These are phyloP conservation scores for Petromus typicus DNA, from an alignment of 2,113 vertebrate genomes.

Conservation along the genomic window DNA sequence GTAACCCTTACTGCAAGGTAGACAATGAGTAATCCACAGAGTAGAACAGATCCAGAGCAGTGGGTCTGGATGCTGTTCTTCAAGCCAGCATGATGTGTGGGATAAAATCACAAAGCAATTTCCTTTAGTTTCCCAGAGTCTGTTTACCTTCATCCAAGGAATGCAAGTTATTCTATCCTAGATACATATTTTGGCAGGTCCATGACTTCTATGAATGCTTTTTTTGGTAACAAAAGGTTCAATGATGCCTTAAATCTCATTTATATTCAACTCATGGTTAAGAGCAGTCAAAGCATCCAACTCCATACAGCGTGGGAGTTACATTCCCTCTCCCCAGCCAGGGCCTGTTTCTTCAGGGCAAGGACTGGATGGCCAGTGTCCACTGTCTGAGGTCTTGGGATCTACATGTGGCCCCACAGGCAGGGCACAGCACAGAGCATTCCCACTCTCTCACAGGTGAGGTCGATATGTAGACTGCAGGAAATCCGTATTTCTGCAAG, in stretches of 20 bases:
- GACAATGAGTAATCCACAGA: background rate
- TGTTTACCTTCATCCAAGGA: background rate
- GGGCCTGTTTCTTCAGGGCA: background rate
- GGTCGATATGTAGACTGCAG: background rate
- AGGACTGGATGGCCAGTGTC: background rate
- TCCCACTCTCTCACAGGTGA: background rate
- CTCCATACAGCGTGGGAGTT: background rate
- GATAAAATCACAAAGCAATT: background rate
- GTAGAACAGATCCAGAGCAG: background rate
- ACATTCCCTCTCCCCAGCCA: background rate
- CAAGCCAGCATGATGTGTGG: background rate
- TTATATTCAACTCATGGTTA: background rate
- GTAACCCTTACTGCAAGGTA: rapidly evolving
- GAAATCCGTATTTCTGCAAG: background rate
- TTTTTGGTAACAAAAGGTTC: background rate
- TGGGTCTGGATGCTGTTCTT: background rate
- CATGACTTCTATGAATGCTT: background rate
- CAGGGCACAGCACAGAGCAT: background rate
- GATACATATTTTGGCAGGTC: background rate
- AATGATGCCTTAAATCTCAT: background rate
- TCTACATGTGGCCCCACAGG: too few relatives aligned
- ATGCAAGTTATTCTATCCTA: background rate
- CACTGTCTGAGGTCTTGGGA: background rate
- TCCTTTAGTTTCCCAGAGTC: background rate
- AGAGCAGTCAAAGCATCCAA: background rate